Base-by-base conservation (phyloP, 2,888 invertebrate species). In the Micropterix aruncella region DNA sequence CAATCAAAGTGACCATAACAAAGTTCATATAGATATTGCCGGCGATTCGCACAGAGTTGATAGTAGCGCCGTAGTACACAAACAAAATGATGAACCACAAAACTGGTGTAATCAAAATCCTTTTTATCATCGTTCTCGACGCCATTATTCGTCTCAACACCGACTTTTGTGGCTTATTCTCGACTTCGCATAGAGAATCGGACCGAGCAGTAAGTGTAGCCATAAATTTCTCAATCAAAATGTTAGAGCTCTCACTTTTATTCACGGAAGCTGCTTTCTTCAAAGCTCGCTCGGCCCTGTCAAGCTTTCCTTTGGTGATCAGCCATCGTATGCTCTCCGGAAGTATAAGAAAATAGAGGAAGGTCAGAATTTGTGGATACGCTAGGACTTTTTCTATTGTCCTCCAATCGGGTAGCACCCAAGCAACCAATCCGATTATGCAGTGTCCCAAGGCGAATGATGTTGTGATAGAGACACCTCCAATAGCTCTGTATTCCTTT, bases 11-110 rank as follows among this genome's bases (percentile, higher is more conserved):
- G 2, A 71, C 70, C 41, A 72, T 53, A 42, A 74, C 68, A 52
- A 77, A 77, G 56, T 76, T 77, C 4, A 71, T 44, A 54, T 76
- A 76, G 50, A 66, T 68, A 55, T 76, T 70, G 4, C 75, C 75
- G 16, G 66, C 67, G 37, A 77, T 57, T 2, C 69, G 61, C 2
- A 74, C 73, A 0, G 77, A 71, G 54, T 73, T 74, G 19, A 77
- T 55, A 0, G 74, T 73, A 37, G 77, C 55, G 1, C 77, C 77
- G 50, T 75, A 77, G 55, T 74, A 77, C 3, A 76, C 66, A 50
- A 76, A 74, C 0, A 73, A 67, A 50, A 70, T 74, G 1, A 74
- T 69, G 15, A 74, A 62, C 74, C 74, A 74, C 51, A 72, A 73
- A 50, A 73, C 63, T 44, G 68, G 69, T 44, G 73, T 70, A 41